Evolutionary conservation across 1,140 invertebrate genomes (phyloP).

Genomic region (Drosophila orosa): DNA sequence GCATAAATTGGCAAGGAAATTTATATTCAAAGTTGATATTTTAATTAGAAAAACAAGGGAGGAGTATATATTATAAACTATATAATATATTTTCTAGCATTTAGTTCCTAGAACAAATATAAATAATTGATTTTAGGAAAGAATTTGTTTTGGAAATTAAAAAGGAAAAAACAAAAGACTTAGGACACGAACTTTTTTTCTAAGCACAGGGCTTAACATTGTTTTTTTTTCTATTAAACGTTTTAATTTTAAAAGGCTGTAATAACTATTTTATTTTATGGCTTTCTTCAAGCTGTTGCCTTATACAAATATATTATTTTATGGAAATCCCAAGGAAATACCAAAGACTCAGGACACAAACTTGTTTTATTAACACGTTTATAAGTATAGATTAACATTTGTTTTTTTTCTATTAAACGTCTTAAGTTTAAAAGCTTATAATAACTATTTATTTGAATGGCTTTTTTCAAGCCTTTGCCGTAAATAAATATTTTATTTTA

Average conservation of each 20-base stretch:
- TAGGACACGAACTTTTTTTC: too few species aligned
- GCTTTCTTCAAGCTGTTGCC: too few species aligned
- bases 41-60: not conserved
- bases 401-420: not conserved
- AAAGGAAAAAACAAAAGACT: too few species aligned
- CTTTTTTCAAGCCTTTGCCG: not conserved
- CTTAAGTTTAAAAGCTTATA: not conserved
- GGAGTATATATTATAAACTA: not conserved
- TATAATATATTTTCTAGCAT: not conserved
- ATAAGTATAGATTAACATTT: not conserved
- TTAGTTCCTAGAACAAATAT: not conserved
- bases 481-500: conserved; percentile 37
- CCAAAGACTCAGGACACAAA: conserved; percentile 33
- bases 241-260: too few species aligned
- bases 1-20: not conserved
- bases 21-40: not conserved
- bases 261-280: too few species aligned
- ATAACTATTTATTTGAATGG: not conserved
- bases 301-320: not conserved
- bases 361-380: not conserved
- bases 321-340: not conserved
- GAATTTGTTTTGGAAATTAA: not conserved
- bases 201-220: too few species aligned
- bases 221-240: too few species aligned
- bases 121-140: too few species aligned